Base-by-base conservation (phyloP, 1,140 invertebrate species). In the Philopotamus ludificatus region DNA sequence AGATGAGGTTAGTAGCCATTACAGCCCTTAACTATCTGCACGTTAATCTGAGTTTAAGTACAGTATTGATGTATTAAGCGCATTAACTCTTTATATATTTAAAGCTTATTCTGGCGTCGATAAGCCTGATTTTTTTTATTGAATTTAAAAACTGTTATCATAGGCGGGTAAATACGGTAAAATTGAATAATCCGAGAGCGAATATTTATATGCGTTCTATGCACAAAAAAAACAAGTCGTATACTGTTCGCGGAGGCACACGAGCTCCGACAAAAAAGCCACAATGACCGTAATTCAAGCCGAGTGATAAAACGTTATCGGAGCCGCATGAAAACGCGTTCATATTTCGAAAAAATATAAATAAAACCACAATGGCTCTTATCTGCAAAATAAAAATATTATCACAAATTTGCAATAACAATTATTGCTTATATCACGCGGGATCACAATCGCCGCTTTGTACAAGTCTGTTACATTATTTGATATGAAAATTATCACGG, bases 231-330 rank as follows among this genome's bases (percentile, higher is more conserved):
- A n/a, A n/a, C n/a, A n/a, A n/a, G n/a, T n/a, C 26, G n/a, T n/a
- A 7, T 7, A 55, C 16, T 12, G 51, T 34, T 25, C 20, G 51
- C 28, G 51, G 51, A 34, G 28, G 51, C 51, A 25, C 16, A 20
- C 7, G 51, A 34, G 25, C 26, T 25, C 28, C 51, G n/a, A n/a
- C n/a, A n/a, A 55, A 55, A 57, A 57, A 57, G 20, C 34, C 39
- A 57, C 54, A 42, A 57, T 22, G 23, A 15, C 39, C 9, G 54
- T 57, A 57, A 57, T 57, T 57, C 34, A 57, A 41, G 18, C 2
- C 39, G n/a, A 12, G 39, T 1, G 54, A 57, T 57, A 57, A 57
- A 28, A 28, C 18, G 18, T 21, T 57, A 42, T 42, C 28, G 21
- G 12, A 20, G 4, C 16, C 18, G 28, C 50, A 1, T 25, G 51